Conservation (phyloP, 2,888 invertebrate species). For the Netelia fuscicornis region DNA sequence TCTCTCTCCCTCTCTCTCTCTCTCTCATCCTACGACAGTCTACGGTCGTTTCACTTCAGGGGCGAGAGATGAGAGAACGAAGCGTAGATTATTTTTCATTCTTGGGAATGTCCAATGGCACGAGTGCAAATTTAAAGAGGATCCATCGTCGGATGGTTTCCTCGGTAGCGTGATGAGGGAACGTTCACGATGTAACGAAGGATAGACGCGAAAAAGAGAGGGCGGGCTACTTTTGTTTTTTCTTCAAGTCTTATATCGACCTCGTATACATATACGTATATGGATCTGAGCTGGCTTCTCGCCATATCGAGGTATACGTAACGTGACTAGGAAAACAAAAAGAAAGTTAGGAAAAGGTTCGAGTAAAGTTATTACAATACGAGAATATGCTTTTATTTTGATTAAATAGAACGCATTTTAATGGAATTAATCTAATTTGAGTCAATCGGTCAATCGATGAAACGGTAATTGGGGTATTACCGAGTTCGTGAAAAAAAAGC, state of each 20-base stretch:
- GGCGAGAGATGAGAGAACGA: slow-evolving; percentile 10
- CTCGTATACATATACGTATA: not conserved
- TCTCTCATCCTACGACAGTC: not conserved
- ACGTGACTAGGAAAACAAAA: not conserved
- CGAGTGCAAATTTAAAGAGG: slow-evolving; percentile 62
- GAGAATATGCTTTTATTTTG: too few species aligned
- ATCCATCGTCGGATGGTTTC: slow-evolving; percentile 47
- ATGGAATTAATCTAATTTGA: too few species aligned
- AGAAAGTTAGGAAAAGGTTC: too few species aligned
- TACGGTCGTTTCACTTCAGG: slow-evolving; percentile 30
- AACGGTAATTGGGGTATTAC: too few species aligned
- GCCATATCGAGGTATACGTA: not conserved
- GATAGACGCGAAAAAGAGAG: not conserved
- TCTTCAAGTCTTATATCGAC: not conserved
- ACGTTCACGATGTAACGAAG: slow-evolving; percentile 29
- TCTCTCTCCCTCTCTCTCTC: slow-evolving; percentile 4
- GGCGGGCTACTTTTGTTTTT: not conserved
- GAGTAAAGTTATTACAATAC: too few species aligned
- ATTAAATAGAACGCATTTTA: too few species aligned
- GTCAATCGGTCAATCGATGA: too few species aligned
- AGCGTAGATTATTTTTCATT: slow-evolving; percentile 62
- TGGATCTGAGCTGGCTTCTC: not conserved
- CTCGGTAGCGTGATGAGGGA: slow-evolving; percentile 19
- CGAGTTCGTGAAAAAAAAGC: too few species aligned
- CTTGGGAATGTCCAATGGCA: slow-evolving; percentile 60